Base-by-base conservation (phyloP, 2,888 invertebrate genomes). In the Pardosa pseudoannulata region DNA sequence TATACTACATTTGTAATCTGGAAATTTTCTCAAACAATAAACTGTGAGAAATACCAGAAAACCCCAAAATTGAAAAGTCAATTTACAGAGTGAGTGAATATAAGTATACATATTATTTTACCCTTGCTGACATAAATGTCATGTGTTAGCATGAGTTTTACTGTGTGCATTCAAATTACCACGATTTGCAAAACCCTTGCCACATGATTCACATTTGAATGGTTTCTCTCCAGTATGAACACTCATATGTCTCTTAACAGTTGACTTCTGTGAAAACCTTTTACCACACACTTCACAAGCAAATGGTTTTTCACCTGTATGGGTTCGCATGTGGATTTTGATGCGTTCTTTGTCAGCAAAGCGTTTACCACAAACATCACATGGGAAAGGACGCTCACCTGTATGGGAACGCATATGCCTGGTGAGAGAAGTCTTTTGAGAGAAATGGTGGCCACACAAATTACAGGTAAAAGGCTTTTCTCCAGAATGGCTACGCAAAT, bases 401-500 rank as follows among this genome's bases (percentile, higher is more conserved):
- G 90, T 91, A 79, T 92, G 91, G 90, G 91, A 92, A 90, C 93
- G 91, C 80, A 95, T 93, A 90, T 96, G 96, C 72, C 95, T 91
- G 3, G 94, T 95, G 56, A 96, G 93, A 88, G 95, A 95, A 0
- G 95, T 95, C 91, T 95, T 95, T 91, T 96, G 95, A 9, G 95
- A 94, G 91, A 96, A 96, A 89, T 93, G 93, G 90, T 95, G 94
- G 41, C 94, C 94, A 91, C 96, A 96, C 46, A 94, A 92, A 83
- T 94, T 94, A 90, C 96, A 96, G 6, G 93, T 92, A 91, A 94
- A 94, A 90, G 94, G 94, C 91, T 95, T 95, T 72, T 94, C 93
- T 0, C 95, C 95, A 0, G 94, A 93, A 90, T 96, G 96, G 0
- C 94, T 94, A 9, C 94, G 93, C 90, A 94, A 94, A 90, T 96